Conservation (phyloP, 2,888 invertebrate genomes). For the Oegoconia quadripuncta region DNA sequence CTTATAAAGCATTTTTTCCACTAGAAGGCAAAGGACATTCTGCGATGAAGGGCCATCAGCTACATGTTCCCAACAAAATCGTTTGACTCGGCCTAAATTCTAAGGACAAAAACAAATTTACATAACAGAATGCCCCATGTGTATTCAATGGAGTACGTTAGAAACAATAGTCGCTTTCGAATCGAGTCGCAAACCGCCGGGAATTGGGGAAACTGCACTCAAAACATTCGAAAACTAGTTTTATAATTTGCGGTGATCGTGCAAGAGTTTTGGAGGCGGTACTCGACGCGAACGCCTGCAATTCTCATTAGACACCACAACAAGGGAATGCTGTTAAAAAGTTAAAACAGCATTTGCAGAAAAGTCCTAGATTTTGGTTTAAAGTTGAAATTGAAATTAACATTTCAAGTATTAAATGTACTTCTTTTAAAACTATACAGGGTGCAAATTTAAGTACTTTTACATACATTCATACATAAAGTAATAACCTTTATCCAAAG, state of each 20-base stretch:
- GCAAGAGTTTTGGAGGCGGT: constrained; percentile 28
- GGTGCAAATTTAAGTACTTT: too few species aligned
- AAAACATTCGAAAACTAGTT: constrained; percentile 30
- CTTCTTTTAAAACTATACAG: too few species aligned
- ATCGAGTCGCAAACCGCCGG: constrained; percentile 31
- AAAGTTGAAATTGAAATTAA: too few species aligned
- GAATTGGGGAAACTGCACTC: constrained; percentile 27
- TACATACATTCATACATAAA: too few species aligned
- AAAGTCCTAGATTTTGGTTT: too few species aligned
- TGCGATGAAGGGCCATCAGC: too few species aligned
- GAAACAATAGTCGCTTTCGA: constrained; percentile 36
- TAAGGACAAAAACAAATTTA: background rate
- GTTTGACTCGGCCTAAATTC: background rate
- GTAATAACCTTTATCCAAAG: too few species aligned
- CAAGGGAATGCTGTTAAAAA: constrained; percentile 17
- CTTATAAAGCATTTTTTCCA: too few species aligned
- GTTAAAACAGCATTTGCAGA: constrained; percentile 1
- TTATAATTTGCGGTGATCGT: constrained; percentile 42
- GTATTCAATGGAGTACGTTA: constrained; percentile 8
- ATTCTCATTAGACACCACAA: constrained; percentile 33
- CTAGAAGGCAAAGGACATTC: too few species aligned
- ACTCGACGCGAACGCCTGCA: constrained; percentile 25
- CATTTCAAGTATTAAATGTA: too few species aligned
- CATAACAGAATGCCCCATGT: background rate
- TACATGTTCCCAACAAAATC: too few species aligned